Conservation (phyloP, 1,140 invertebrate genomes). For the Conus ventricosus region DNA sequence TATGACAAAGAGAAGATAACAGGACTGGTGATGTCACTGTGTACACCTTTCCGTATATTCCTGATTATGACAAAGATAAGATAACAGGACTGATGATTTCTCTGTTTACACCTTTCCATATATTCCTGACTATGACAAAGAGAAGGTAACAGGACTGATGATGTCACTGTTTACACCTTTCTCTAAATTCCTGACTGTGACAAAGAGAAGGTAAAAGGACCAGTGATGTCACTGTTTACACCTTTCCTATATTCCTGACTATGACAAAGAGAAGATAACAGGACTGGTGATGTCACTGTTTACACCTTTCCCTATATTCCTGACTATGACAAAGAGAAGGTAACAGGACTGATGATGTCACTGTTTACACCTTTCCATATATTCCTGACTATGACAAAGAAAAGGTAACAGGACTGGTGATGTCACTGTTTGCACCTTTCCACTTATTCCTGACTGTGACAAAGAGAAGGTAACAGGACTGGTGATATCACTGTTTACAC, state of each 20-base stretch:
- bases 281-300: slow-evolving; percentile 83
- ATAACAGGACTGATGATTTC: slow-evolving; percentile 78
- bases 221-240: slow-evolving; percentile 85
- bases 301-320: slow-evolving; percentile 94
- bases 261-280: slow-evolving; percentile 75
- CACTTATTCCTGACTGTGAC: slow-evolving; percentile 90
- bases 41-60: slow-evolving; percentile 92
- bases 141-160: slow-evolving; percentile 66
- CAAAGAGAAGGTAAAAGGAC: slow-evolving; percentile 22
- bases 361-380: slow-evolving; percentile 91
- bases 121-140: slow-evolving; percentile 86
- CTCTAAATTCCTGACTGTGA: slow-evolving; percentile 92
- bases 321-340: slow-evolving; percentile 80
- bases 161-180: slow-evolving; percentile 91
- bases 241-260: slow-evolving; percentile 91
- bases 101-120: slow-evolving; percentile 90
- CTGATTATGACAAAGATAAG: slow-evolving; percentile 82
- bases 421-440: slow-evolving; percentile 91
- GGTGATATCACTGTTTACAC: slow-evolving; percentile 86
- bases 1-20: slow-evolving; percentile 78
- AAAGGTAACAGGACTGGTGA: slow-evolving; percentile 74
- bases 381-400: slow-evolving; percentile 86
- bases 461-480: slow-evolving; percentile 50
- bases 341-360: slow-evolving; percentile 80
- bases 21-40: slow-evolving; percentile 83